phyloP scores from a whole-genome alignment of 2,888 invertebrate genomes.

The Caenorhabditis panamensis region DNA sequence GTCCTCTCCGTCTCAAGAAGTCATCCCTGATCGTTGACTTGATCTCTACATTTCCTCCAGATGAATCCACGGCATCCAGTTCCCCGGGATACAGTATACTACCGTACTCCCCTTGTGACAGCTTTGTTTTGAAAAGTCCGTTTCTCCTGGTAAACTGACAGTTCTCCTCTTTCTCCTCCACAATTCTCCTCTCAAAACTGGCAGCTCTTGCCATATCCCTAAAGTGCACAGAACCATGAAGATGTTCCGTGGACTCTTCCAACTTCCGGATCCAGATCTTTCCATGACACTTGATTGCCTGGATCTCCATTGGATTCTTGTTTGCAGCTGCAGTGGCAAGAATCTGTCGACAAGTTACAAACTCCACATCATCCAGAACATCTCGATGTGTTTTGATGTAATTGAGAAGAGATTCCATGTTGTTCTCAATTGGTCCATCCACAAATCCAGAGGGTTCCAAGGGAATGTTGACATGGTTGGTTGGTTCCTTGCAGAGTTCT shows the following conservation, averaged over 20 bases:
- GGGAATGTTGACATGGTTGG: neutral
- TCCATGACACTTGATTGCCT: neutral
- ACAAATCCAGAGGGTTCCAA: neutral
- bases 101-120: neutral
- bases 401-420: neutral
- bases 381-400: neutral
- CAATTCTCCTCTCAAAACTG: neutral
- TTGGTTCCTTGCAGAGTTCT: neutral
- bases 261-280: conserved; percentile 1
- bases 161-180: neutral
- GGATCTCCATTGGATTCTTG: neutral
- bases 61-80: neutral
- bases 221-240: neutral
- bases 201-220: neutral
- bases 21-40: neutral
- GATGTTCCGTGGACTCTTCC: neutral
- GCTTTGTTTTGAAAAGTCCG: neutral
- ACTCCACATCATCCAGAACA: neutral
- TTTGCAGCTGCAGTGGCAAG: neutral
- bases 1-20: neutral
- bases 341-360: neutral
- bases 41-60: neutral
- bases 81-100: neutral
- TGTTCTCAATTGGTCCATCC: neutral
- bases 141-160: neutral